Evolutionary conservation across 2,888 invertebrate genomes (phyloP).

Genomic region (Strigamia maritima): DNA sequence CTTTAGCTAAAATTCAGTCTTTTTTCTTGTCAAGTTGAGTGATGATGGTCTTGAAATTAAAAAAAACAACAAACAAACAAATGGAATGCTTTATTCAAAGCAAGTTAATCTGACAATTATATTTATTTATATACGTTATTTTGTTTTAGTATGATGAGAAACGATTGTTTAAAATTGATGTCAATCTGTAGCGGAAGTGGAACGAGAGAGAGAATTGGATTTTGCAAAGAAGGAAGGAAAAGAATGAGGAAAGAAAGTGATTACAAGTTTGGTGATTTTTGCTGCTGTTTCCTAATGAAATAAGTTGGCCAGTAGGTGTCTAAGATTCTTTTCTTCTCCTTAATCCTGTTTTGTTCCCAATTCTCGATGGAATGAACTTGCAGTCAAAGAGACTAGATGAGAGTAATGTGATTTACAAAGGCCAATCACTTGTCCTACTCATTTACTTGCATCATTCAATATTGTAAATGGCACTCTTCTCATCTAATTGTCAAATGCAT

Average conservation of each 20-base stretch:
- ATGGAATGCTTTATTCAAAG: no score
- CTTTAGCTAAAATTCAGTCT: no score
- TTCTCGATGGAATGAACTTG: slow-evolving; percentile 13
- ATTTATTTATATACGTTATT: background rate
- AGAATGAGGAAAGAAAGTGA: slow-evolving; percentile 17
- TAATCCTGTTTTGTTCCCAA: slow-evolving; percentile 16
- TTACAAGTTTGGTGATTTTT: slow-evolving; percentile 25
- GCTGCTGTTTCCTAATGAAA: slow-evolving; percentile 29
- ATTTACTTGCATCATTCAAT: slow-evolving; percentile 11
- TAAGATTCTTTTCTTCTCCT: slow-evolving; percentile 6
- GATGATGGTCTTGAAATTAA: no score
- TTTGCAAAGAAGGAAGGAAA: slow-evolving; percentile 22
- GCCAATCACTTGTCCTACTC: slow-evolving; percentile 18
- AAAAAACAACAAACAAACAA: no score
- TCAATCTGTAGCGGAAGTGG: slow-evolving; percentile 12
- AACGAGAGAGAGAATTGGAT: background rate
- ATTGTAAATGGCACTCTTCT: background rate
- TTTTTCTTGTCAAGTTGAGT: no score
- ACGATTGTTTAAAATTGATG: slow-evolving; percentile 18
- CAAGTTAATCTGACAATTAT: background rate
- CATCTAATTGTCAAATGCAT: background rate
- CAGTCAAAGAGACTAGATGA: slow-evolving; percentile 12
- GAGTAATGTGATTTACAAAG: slow-evolving; percentile 21
- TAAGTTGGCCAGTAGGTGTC: slow-evolving; percentile 9
- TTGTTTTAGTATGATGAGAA: background rate